These are phyloP conservation scores for Pycnomerus fuliginosus DNA, from an alignment of 2,888 invertebrate species.

Conservation along the genomic window DNA sequence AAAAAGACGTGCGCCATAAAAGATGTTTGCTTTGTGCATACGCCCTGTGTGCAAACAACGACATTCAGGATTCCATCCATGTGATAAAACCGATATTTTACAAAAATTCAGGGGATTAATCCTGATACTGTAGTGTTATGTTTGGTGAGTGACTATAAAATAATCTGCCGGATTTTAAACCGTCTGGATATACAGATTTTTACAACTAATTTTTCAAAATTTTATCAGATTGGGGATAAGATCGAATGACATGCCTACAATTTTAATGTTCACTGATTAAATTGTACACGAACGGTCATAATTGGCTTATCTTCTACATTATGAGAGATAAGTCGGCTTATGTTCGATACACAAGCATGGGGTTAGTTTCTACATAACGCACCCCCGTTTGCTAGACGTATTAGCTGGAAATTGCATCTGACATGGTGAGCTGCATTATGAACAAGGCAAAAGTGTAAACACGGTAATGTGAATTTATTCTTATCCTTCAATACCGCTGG, in stretches of 20 bases:
- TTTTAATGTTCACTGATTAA: constrained; percentile 17
- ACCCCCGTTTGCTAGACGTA: constrained; percentile 34
- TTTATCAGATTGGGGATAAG: no score
- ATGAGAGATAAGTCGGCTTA: constrained; percentile 37
- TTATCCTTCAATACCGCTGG: no score
- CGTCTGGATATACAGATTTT: constrained; percentile 1
- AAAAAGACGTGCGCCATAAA: constrained; percentile 35
- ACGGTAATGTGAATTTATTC: no score
- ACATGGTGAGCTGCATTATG: constrained; percentile 32
- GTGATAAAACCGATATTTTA: no score
- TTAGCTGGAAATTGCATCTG: constrained; percentile 44
- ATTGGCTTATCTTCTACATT: constrained; percentile 34
- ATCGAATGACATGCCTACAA: constrained; percentile 2
- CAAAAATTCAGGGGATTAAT: no score
- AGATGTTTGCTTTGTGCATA: constrained; percentile 35
- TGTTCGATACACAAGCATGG: constrained; percentile 19
- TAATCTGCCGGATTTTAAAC: no score
- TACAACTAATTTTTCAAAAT: no score
- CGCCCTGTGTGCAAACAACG: constrained; percentile 32
- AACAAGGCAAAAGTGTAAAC: constrained; percentile 29
- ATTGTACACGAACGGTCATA: constrained; percentile 25
- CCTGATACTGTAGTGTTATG: no score
- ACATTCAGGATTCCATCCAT: no score
- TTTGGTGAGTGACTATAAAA: no score
- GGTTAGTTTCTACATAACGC: constrained; percentile 6